Conservation (phyloP, 2,797 vertebrate species). For the Tamandua tetradactyla region DNA sequence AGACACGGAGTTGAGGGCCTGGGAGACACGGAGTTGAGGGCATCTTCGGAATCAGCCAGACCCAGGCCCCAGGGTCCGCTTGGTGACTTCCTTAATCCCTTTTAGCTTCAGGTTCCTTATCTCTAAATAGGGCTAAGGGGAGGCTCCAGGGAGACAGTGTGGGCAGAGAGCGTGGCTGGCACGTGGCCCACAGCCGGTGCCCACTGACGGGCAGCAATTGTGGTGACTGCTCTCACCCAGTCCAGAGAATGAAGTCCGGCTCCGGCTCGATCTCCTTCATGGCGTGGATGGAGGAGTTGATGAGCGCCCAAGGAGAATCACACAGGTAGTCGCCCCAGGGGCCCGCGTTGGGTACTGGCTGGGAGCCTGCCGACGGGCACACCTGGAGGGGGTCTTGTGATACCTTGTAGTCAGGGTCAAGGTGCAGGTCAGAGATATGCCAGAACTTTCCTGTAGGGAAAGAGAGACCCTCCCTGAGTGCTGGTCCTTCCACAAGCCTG, state of each 20-base stretch:
- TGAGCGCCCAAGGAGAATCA: conserved; percentile 92
- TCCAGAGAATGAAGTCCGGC: conserved; percentile 97
- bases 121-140: not conserved
- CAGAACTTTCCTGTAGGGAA: conserved; percentile 90
- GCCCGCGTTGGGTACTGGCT: conserved; percentile 86
- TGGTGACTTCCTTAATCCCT: not conserved
- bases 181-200: not conserved
- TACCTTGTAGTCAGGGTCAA: conserved; percentile 90
- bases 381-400: conserved; percentile 81
- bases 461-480: not conserved
- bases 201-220: accelerated
- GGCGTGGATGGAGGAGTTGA: conserved; percentile 89
- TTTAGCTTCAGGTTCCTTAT: not conserved
- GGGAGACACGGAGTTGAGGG: not conserved
- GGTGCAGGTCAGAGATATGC: conserved; percentile 96
- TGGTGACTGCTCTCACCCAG: conserved; percentile 87
- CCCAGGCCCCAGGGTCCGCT: not conserved
- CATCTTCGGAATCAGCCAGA: not conserved
- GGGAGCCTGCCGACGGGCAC: conserved; percentile 90
- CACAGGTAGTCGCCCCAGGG: conserved; percentile 92
- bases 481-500: not conserved
- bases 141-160: not conserved
- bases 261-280: conserved; percentile 89
- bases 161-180: too few species aligned
- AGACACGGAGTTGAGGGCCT: not conserved